phyloP scores from a whole-genome alignment of 2,888 invertebrate species.

The Andrena chrysosceles region DNA sequence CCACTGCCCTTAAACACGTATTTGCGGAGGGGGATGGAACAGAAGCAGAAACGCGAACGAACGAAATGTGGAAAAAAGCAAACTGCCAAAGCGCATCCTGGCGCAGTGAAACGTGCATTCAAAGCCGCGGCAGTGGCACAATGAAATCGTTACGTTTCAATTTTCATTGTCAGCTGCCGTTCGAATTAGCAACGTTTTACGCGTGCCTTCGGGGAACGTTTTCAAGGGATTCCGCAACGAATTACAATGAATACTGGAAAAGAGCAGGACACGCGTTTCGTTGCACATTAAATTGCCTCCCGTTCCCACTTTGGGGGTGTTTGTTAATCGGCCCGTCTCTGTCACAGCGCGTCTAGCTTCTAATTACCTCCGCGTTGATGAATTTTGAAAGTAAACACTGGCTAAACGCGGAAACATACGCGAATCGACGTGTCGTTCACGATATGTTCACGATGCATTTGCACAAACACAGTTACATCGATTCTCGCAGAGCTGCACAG shows the following conservation, averaged over 20 bases:
- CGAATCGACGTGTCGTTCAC: not conserved
- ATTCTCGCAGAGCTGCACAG: conserved; percentile 8
- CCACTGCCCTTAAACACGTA: conserved; percentile 11
- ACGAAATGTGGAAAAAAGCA: conserved; percentile 4
- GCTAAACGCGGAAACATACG: not conserved
- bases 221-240: not conserved
- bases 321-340: not conserved
- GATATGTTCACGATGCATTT: not conserved
- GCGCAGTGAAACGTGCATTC: not conserved
- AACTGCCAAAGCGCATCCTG: not conserved
- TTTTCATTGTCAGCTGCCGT: not conserved
- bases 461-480: conserved; percentile 10
- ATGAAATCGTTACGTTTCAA: conserved; percentile 17
- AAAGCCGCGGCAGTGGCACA: not conserved
- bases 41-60: not conserved
- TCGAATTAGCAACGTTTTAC: conserved; percentile 14
- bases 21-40: not conserved
- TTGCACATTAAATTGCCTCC: not conserved
- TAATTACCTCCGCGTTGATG: not conserved
- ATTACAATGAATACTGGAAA: not conserved
- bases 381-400: conserved; percentile 19
- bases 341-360: not conserved
- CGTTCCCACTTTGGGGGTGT: not conserved
- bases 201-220: not conserved
- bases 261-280: not conserved